phyloP scores from a whole-genome alignment of 2,888 invertebrate genomes.

The Platycheirus albimanus region DNA sequence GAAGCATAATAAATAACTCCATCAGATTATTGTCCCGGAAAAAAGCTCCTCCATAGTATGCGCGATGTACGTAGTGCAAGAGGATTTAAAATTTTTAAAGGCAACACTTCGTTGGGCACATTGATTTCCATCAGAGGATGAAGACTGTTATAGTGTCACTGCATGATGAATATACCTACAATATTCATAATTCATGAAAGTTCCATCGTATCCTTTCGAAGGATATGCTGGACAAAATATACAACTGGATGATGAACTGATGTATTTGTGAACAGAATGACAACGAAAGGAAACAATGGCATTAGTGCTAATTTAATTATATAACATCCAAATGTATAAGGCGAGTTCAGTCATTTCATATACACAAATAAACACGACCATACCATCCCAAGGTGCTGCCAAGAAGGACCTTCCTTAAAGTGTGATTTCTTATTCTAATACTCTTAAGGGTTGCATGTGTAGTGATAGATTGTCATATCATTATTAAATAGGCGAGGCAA shows the following conservation, averaged over 20 bases:
- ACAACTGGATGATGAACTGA: constrained; percentile 43
- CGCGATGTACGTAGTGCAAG: constrained; percentile 28
- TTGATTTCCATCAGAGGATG: constrained; percentile 64
- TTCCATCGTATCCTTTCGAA: constrained; percentile 32
- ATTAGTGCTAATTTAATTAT: constrained; percentile 56
- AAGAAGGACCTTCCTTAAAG: constrained; percentile 48
- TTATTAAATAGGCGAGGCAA: constrained; percentile 23
- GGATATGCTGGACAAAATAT: neutral
- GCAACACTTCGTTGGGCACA: constrained; percentile 62
- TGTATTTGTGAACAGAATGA: constrained; percentile 20
- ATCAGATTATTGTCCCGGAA: constrained; percentile 37
- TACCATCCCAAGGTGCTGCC: constrained; percentile 12
- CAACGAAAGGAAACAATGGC: constrained; percentile 44
- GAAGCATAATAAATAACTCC: constrained; percentile 67
- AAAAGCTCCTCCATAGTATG: constrained; percentile 26
- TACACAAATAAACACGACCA: neutral
- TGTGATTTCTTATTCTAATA: constrained; percentile 49
- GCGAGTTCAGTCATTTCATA: constrained; percentile 39
- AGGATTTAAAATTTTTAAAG: constrained; percentile 48
- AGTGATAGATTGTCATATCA: constrained; percentile 39
- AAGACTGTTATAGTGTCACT: constrained; percentile 14
- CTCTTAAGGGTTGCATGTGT: constrained; percentile 6
- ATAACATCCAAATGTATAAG: constrained; percentile 12
- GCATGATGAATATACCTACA: neutral
- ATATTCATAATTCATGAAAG: constrained; percentile 62